A percentile compares a stretch with the other conserved stretches of the same genome.
Conservation (phyloP, 2,113 vertebrate species). For the Puntigrus tetrazona region DNA sequence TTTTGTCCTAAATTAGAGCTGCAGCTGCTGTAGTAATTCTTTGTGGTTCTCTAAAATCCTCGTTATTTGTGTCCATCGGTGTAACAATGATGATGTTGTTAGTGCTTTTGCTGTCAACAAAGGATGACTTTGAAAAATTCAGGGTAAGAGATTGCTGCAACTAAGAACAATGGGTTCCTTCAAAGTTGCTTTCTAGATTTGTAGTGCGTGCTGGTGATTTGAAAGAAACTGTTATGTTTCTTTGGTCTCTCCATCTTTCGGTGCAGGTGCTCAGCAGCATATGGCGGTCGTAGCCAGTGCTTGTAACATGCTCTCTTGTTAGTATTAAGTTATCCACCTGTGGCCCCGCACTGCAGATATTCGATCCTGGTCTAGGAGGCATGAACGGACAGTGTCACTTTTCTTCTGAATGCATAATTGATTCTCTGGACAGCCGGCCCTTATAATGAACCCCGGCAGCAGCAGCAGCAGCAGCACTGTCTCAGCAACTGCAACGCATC, state of each 20-base stretch:
- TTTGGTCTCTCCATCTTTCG: not conserved
- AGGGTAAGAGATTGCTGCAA: not conserved
- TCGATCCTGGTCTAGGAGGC: slow-evolving; percentile 55
- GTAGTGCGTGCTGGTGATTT: not conserved
- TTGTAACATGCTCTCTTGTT: not conserved
- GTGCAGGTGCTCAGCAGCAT: not conserved
- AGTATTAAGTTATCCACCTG: not conserved
- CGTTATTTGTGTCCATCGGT: not conserved
- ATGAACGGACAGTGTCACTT: slow-evolving; percentile 63
- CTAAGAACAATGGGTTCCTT: slow-evolving; percentile 33
- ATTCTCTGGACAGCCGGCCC: slow-evolving; percentile 45
- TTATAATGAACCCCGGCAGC: slow-evolving; percentile 22
- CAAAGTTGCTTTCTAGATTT: not conserved
- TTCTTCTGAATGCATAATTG: slow-evolving; percentile 68
- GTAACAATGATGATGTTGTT: slow-evolving; percentile 37
- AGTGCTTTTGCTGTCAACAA: slow-evolving; percentile 10
- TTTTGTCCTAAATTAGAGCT: not conserved
- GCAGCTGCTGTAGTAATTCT: slow-evolving; percentile 10
- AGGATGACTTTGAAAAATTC: slow-evolving; percentile 1
- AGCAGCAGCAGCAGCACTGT: not conserved
- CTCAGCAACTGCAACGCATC: not conserved
- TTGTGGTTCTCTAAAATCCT: not conserved
- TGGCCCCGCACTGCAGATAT: slow-evolving; percentile 15
- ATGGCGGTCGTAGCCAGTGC: not conserved
- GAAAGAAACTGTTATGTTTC: not conserved